Evolutionary conservation across 2,888 invertebrate species (phyloP).

Genomic region (Sphecodes monilicornis): DNA sequence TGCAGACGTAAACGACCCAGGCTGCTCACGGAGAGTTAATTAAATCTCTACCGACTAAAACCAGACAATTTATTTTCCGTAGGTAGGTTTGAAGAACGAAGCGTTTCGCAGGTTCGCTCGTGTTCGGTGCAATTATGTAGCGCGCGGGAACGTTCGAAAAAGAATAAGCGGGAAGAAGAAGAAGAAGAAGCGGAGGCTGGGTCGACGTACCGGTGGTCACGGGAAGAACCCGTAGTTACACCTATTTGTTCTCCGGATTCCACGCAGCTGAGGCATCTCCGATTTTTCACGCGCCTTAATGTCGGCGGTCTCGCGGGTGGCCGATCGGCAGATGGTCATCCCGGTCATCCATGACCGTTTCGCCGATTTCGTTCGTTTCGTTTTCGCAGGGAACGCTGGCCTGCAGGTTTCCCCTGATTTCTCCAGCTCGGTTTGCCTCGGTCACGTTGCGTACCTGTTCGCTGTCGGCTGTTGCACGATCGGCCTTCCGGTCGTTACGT

Average conservation of each 20-base stretch:
- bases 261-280: conserved; percentile 76
- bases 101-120: background rate
- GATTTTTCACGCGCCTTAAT: conserved; percentile 80
- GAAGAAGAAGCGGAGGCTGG: conserved; percentile 14
- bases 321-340: conserved; percentile 57
- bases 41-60: background rate
- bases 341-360: conserved; percentile 53
- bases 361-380: conserved; percentile 25
- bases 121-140: background rate
- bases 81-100: background rate
- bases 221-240: conserved; percentile 63
- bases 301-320: conserved; percentile 62
- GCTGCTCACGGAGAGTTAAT: too few species aligned
- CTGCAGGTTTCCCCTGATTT: background rate
- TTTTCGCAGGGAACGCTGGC: conserved; percentile 28
- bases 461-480: background rate
- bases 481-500: conserved; percentile 9
- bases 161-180: conserved; percentile 15
- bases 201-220: conserved; percentile 45
- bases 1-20: too few species aligned
- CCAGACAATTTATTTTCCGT: background rate
- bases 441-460: conserved; percentile 7
- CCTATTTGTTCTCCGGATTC: conserved; percentile 74
- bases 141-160: background rate
- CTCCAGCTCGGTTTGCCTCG: background rate